Conservation (phyloP, 2,888 invertebrate genomes). For the Pediacus dermestoides region DNA sequence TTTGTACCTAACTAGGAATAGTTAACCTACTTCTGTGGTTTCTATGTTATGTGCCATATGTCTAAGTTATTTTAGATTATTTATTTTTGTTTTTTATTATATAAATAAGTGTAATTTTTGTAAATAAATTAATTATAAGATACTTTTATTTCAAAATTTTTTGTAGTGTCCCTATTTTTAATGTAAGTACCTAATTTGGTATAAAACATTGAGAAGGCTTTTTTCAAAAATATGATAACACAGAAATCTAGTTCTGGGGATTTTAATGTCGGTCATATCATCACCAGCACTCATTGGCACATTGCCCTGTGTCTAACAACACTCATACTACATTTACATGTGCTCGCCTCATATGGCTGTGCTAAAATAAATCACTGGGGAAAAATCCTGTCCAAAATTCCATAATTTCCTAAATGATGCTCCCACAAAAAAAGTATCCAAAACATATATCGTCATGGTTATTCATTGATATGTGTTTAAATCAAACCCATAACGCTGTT, state of each 20-base stretch:
- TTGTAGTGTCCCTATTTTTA: no score
- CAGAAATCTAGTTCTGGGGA: conserved; percentile 26
- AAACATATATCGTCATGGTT: conserved; percentile 34
- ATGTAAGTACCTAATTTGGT: no score
- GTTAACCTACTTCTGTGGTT: no score
- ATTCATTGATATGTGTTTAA: conserved; percentile 28
- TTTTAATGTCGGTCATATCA: conserved; percentile 21
- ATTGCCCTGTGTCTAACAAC: conserved; percentile 48
- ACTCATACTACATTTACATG: conserved; percentile 45
- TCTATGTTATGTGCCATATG: no score
- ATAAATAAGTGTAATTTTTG: no score
- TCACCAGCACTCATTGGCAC: conserved; percentile 47
- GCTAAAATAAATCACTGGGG: conserved; percentile 47
- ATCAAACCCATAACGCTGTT: conserved; percentile 22
- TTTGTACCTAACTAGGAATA: no score
- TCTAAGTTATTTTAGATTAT: no score
- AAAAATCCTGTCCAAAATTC: conserved; percentile 27
- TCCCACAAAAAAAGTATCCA: no score
- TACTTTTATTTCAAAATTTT: no score
- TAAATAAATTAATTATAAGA: no score
- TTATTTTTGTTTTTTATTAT: no score
- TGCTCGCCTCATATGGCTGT: conserved; percentile 49
- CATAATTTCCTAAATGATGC: conserved; percentile 21
- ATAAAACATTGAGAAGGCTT: conserved; percentile 16
- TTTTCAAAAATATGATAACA: background rate